These are phyloP conservation scores for Aspiorhynchus laticeps DNA, from an alignment of 2,113 vertebrate species.

Conservation along the genomic window DNA sequence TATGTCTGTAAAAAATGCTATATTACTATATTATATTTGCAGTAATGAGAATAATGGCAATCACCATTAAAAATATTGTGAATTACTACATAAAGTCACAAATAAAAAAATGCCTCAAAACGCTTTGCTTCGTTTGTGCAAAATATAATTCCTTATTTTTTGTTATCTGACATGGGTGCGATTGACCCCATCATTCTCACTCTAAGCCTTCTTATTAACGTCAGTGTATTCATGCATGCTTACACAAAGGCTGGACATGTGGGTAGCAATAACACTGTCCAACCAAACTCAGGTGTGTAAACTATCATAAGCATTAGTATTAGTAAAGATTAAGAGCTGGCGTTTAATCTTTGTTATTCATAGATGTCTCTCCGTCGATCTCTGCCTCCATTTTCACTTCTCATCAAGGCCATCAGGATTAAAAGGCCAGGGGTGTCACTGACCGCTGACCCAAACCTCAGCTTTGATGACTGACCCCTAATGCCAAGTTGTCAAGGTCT, in stretches of 20 bases:
- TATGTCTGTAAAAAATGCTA: not conserved
- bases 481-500: constrained; percentile 66
- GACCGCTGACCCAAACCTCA: constrained; percentile 70
- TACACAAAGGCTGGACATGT: not conserved
- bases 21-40: too few species aligned
- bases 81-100: not conserved
- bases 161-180: not conserved
- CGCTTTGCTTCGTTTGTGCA: not conserved
- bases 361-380: constrained; percentile 48
- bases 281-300: constrained; percentile 13
- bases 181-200: not conserved
- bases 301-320: constrained; percentile 8
- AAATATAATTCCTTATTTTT: not conserved
- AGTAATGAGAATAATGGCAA: not conserved
- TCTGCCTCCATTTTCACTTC: constrained; percentile 41
- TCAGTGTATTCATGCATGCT: not conserved
- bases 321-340: constrained; percentile 20
- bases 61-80: not conserved
- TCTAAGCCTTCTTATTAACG: not conserved
- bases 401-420: constrained; percentile 64
- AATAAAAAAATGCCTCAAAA: not conserved
- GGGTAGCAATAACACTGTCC: not conserved
- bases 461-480: constrained; percentile 68
- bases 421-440: constrained; percentile 65
- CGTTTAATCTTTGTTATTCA: constrained; percentile 62